Percentiles rank a stretch among this genome's conserved stretches.
Conservation (phyloP, 2,797 vertebrate genomes). For the Enteromius viviparus region DNA sequence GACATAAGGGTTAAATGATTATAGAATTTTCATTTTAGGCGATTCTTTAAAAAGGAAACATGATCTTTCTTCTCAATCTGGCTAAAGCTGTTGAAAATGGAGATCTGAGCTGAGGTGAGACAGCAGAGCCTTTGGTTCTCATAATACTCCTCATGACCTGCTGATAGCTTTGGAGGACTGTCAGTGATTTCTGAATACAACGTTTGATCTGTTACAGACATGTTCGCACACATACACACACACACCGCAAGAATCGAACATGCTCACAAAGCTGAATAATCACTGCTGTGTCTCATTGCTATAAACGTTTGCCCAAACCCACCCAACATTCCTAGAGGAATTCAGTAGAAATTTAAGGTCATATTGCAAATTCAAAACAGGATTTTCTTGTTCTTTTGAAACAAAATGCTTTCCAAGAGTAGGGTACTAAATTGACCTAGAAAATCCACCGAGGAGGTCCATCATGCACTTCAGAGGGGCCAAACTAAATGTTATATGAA, state of each 20-base stretch:
- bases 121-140: slow-evolving; percentile 17
- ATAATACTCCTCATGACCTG: slow-evolving; percentile 31
- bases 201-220: slow-evolving; percentile 1
- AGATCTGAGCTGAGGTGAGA: slow-evolving; percentile 30
- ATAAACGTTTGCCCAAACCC: slow-evolving; percentile 1
- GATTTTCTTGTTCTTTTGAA: slow-evolving; percentile 3
- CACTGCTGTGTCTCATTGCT: neutral
- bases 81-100: slow-evolving; percentile 15
- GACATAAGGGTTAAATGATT: neutral
- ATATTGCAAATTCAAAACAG: slow-evolving; percentile 13
- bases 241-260: neutral
- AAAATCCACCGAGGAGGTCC: neutral
- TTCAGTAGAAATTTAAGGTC: neutral
- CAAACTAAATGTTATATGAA: neutral
- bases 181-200: slow-evolving; percentile 7
- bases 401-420: slow-evolving; percentile 3
- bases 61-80: slow-evolving; percentile 2
- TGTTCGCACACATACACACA: neutral
- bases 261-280: slow-evolving; percentile 3
- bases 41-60: neutral
- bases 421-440: neutral
- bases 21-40: neutral
- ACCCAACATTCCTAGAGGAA: neutral
- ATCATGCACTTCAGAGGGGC: neutral
- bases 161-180: slow-evolving; percentile 33